Base-by-base conservation (phyloP, 2,888 invertebrate species). In the Chloroclystis v-ata region DNA sequence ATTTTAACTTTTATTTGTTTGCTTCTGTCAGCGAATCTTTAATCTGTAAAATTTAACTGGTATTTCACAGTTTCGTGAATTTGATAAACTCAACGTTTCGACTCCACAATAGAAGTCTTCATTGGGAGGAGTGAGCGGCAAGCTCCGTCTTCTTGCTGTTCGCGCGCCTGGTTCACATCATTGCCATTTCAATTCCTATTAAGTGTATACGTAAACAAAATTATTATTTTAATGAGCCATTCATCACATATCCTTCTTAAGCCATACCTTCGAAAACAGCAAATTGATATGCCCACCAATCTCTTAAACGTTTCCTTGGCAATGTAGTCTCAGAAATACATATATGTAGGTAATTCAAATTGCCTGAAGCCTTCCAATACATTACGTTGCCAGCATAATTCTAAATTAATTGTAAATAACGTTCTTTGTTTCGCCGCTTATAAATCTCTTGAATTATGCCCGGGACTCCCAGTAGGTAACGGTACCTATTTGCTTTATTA, bases 401-500 rank as follows among this genome's bases (percentile, higher is more conserved):
- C 66, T 66, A 68, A 74, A 77, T 77, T 77, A 76, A 78, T 75
- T 75, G 69, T 72, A 72, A 76, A 74, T 75, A 74, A 74, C 66
- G 68, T 58, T 52, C 70, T 67, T 65, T 72, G 72, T 69, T 76
- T 63, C 49, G 59, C 65, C 63, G 68, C 71, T 65, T 69, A 74
- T 78, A 78, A 79, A 79, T 80, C 79, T 78, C 62, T 65, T 69
- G 66, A 76, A 78, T 78, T 78, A 78, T 76, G 71, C 67, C 69
- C 68, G 65, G 63, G 66, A 30, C 69, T 72, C 71, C 60, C 65
- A 63, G 69, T 72, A 65, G 61, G 67, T 69, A 72, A 71, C 63
- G 67, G 72, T 73, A 69, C 71, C 65, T 78, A 75, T 78, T 81
- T 78, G 76, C 78, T 78, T 79, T 79, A 79, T 79, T 79, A 77